phyloP scores from a whole-genome alignment of 2,797 vertebrate genomes.

The Sternarchorhynchus goeldii region DNA sequence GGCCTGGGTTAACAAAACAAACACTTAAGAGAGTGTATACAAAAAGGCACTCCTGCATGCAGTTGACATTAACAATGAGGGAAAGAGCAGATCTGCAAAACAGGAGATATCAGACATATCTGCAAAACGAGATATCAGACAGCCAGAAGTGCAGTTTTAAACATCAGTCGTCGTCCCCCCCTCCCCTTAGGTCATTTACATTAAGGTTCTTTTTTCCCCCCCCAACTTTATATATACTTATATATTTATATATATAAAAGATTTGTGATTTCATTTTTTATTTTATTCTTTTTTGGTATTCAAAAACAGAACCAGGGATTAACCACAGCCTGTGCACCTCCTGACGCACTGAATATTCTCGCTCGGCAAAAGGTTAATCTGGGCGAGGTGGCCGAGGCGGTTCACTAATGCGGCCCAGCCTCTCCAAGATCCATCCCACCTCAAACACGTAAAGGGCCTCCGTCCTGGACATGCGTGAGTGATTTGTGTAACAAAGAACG shows the following conservation, averaged over 20 bases:
- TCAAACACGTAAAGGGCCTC: slow-evolving; percentile 69
- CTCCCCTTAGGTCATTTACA: slow-evolving; percentile 51
- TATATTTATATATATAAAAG: slow-evolving; percentile 79
- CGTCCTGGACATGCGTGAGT: slow-evolving; percentile 43
- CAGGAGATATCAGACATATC: slow-evolving; percentile 60
- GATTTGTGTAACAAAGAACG: not conserved
- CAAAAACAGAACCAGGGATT: slow-evolving; percentile 83
- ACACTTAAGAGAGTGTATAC: slow-evolving; percentile 76
- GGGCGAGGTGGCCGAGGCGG: slow-evolving; percentile 66
- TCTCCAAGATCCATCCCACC: slow-evolving; percentile 63
- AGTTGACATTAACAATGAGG: slow-evolving; percentile 64
- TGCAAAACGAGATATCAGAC: slow-evolving; percentile 64
- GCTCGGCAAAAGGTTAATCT: slow-evolving; percentile 56
- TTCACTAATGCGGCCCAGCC: slow-evolving; percentile 61
- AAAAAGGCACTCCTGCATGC: slow-evolving; percentile 71
- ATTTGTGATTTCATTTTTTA: slow-evolving; percentile 70
- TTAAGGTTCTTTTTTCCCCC: slow-evolving; percentile 21
- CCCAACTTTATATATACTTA: slow-evolving; percentile 66
- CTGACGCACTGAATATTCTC: slow-evolving; percentile 67
- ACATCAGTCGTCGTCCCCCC: slow-evolving; percentile 62
- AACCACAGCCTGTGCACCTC: slow-evolving; percentile 76
- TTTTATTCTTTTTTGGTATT: slow-evolving; percentile 76
- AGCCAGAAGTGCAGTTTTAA: slow-evolving; percentile 79
- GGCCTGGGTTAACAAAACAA: slow-evolving; percentile 63
- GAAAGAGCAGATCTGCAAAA: slow-evolving; percentile 58